These are phyloP conservation scores for Pygmarrhopalites habei DNA, from an alignment of 1,140 invertebrate species.

Conservation along the genomic window DNA sequence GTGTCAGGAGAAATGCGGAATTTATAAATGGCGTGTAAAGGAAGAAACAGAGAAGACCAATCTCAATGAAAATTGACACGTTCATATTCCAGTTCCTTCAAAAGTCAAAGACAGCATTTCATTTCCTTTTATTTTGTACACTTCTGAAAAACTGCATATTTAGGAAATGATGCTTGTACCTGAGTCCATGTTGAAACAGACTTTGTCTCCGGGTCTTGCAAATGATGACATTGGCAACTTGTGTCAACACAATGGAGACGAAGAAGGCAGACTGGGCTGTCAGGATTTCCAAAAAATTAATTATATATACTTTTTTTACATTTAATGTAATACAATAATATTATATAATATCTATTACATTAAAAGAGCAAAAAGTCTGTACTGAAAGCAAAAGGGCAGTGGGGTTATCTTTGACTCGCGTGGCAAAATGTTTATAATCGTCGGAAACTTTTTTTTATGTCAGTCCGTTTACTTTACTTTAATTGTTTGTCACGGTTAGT, in stretches of 20 bases:
- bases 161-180: slow-evolving; percentile 11
- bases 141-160: neutral
- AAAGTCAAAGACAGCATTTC: neutral
- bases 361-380: too few species aligned
- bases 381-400: too few species aligned
- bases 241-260: slow-evolving; percentile 22
- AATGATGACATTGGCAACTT: slow-evolving; percentile 27
- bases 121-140: neutral
- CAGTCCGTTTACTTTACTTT: too few species aligned
- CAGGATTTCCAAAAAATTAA: too few species aligned
- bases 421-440: too few species aligned
- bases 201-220: slow-evolving; percentile 32
- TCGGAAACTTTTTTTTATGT: too few species aligned
- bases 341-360: too few species aligned
- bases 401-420: too few species aligned
- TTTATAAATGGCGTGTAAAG: slow-evolving; percentile 29
- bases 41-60: slow-evolving; percentile 23
- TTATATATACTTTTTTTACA: too few species aligned
- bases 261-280: slow-evolving; percentile 30
- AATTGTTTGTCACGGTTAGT: too few species aligned
- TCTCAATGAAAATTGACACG: slow-evolving; percentile 17
- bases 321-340: too few species aligned
- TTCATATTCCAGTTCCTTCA: slow-evolving; percentile 34
- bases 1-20: slow-evolving; percentile 11
- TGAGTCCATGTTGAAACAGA: slow-evolving; percentile 32